Base-by-base conservation (phyloP, 2,113 vertebrate genomes). In the Hyaena hyaena region DNA sequence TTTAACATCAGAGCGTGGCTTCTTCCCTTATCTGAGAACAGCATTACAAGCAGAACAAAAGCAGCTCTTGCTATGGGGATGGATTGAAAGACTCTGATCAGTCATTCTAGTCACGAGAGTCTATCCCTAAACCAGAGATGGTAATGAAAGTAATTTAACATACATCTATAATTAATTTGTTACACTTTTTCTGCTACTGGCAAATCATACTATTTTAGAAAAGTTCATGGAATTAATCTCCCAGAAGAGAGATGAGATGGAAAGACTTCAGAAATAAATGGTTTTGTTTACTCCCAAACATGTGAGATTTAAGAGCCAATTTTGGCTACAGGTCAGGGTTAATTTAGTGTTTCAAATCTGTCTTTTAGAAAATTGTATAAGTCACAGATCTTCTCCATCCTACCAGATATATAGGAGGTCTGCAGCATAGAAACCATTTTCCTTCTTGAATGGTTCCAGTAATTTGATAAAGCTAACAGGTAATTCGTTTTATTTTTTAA, bases 91-190 rank as follows among this genome's bases (percentile, higher is more conserved):
- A 94, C 92, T 90, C 81, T 98, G 98, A 99, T 99, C 98, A 98
- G 97, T 98, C 98, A 99, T 99, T 98, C 97, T 74, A 96, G 98
- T 99, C 99, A 98, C 96, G 95, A 86, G 96, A 97, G 98, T 98
- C 98, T 96, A 97, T 98, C 98, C 98, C 98, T 98, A 98, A 98
- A 98, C 98, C 95, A 98, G 98, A 97, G 97, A 98, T 98, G 98
- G 99, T 99, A 99, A 99, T 99, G 99, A 99, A 99, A 99, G 99
- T 99, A 99, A 99, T 99, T 99, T 99, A 99, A 99, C 99, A 99
- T 99, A 99, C 99, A 99, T 99, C 99, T 99, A 99, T 99, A 99
- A 99, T 99, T 99, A 99, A 99, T 99, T 99, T 99, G 98, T 98
- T 98, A 99, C 98, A 99, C 98, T 99, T 68, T 99, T 98, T 98